Evolutionary conservation across 1,140 invertebrate genomes (phyloP).

Genomic region (Diorhabda sublineata): DNA sequence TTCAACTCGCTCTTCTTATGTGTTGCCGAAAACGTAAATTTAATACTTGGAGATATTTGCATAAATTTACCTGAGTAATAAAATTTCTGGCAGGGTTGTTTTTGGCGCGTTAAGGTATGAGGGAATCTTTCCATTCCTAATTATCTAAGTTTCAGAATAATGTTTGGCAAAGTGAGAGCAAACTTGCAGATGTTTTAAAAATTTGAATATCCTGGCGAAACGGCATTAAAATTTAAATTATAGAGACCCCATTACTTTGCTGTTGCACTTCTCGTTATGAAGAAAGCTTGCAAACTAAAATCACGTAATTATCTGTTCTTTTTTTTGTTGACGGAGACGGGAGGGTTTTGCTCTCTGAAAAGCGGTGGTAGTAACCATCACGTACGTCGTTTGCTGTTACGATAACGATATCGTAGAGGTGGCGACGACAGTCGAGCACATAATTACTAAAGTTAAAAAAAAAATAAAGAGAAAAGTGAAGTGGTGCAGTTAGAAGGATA

Average conservation of each 20-base stretch:
- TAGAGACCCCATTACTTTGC: conserved; percentile 10
- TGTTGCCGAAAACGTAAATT: conserved; percentile 5
- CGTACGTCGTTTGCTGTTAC: conserved; percentile 1
- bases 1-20: neutral
- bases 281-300: conserved; percentile 7
- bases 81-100: conserved; percentile 16
- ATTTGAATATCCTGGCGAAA: conserved; percentile 19
- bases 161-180: conserved; percentile 22
- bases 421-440: neutral
- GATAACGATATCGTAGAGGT: conserved; percentile 1
- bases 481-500: neutral
- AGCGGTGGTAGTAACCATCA: neutral
- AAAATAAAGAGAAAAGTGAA: neutral
- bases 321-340: neutral
- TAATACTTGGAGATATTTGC: conserved; percentile 6
- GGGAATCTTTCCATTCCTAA: conserved; percentile 9
- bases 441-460: neutral
- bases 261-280: neutral
- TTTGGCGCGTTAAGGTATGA: conserved; percentile 14
- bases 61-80: conserved; percentile 20
- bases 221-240: conserved; percentile 22
- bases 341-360: conserved; percentile 1
- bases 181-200: conserved; percentile 23
- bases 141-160: conserved; percentile 21
- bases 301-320: conserved; percentile 14